Conservation (phyloP, 1,140 invertebrate species). For the Calliphora vicina region DNA sequence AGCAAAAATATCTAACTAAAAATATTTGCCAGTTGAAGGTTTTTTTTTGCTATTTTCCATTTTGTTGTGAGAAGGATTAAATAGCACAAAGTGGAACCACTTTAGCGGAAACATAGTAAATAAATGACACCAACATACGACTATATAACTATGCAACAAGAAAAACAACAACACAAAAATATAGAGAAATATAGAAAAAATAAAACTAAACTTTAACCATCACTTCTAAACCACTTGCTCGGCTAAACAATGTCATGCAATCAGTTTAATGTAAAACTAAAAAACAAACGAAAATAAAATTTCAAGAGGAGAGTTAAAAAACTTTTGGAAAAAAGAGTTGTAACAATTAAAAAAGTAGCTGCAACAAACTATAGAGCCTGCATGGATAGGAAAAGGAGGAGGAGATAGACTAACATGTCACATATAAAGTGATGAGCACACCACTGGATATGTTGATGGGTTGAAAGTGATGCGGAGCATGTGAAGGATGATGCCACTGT, state of each 20-base stretch:
- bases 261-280: slow-evolving; percentile 32
- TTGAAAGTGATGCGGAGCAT: no score
- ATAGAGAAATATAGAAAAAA: not conserved
- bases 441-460: not conserved
- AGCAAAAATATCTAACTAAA: not conserved
- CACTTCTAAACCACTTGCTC: slow-evolving; percentile 31
- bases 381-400: not conserved
- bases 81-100: slow-evolving; percentile 38
- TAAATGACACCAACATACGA: slow-evolving; percentile 31
- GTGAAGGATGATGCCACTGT: not conserved
- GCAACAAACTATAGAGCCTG: not conserved
- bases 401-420: not conserved
- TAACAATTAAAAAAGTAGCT: slow-evolving; percentile 28
- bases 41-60: not conserved
- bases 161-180: not conserved
- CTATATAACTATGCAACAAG: slow-evolving; percentile 6
- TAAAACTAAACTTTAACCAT: slow-evolving; percentile 28
- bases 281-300: slow-evolving; percentile 20
- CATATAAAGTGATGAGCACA: not conserved
- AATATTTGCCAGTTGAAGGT: not conserved
- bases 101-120: slow-evolving; percentile 36
- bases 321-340: not conserved
- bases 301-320: not conserved
- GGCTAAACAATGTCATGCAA: slow-evolving; percentile 34
- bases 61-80: slow-evolving; percentile 30